Conservation (phyloP, 2,113 vertebrate genomes). For the Colossoma macropomum region DNA sequence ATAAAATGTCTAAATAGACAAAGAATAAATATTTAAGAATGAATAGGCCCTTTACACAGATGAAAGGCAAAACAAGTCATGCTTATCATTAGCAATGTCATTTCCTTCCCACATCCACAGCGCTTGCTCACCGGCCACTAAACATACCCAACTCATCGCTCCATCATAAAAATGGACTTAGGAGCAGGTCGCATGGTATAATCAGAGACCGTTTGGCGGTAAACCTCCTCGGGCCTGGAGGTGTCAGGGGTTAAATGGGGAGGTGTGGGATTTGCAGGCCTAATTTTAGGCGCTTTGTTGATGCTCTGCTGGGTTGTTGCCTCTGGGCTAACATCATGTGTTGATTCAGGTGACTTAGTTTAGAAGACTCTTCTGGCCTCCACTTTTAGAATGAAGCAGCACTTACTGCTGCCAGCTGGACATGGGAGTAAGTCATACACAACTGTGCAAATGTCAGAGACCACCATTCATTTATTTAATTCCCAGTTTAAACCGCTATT, state of each 20-base stretch:
- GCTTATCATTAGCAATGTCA: constrained; percentile 13
- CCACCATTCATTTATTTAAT: too few species aligned
- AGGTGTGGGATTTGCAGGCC: constrained; percentile 17
- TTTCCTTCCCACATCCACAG: constrained; percentile 27
- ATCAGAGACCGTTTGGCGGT: constrained; percentile 37
- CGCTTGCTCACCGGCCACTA: constrained; percentile 43
- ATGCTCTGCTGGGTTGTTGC: background rate
- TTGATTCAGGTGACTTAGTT: constrained; percentile 52
- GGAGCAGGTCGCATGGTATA: constrained; percentile 26
- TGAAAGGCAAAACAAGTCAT: background rate
- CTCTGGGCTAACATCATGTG: constrained; percentile 24
- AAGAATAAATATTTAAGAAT: background rate
- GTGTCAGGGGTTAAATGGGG: constrained; percentile 36
- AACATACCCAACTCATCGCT: constrained; percentile 1
- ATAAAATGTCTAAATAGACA: background rate
- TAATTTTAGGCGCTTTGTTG: constrained; percentile 41
- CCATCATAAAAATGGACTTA: constrained; percentile 30
- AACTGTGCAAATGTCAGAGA: too few species aligned
- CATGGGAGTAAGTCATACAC: background rate
- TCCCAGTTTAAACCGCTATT: too few species aligned
- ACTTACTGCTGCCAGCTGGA: constrained; percentile 15
- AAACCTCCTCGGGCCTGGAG: constrained; percentile 32
- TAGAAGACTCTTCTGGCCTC: constrained; percentile 29
- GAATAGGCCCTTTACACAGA: background rate
- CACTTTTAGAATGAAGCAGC: background rate